Percentiles rank a stretch among this genome's conserved stretches.
phyloP scores from a whole-genome alignment of 2,888 invertebrate species.

The Carcina quercana region DNA sequence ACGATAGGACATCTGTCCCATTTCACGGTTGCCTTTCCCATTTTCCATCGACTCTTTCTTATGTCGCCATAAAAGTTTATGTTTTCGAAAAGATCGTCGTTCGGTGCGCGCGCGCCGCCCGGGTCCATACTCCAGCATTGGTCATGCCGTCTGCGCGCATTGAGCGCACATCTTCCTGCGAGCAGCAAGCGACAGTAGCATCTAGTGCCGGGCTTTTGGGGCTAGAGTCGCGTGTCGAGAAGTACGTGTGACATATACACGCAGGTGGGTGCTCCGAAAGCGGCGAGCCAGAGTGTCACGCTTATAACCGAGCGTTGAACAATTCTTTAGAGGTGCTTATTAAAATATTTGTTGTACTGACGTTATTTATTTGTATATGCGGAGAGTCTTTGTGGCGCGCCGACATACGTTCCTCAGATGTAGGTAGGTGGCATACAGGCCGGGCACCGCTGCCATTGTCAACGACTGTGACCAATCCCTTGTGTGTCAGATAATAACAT shows the following conservation, averaged over 20 bases:
- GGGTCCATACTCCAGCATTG: constrained; percentile 49
- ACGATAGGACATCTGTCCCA: constrained; percentile 53
- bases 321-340: constrained; percentile 68
- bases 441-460: constrained; percentile 41
- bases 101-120: constrained; percentile 42
- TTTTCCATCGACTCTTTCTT: constrained; percentile 58
- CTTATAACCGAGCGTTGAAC: constrained; percentile 57
- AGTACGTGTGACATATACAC: constrained; percentile 19
- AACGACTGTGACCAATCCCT: constrained; percentile 55
- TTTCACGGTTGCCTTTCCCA: constrained; percentile 66
- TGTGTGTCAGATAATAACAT: constrained; percentile 53
- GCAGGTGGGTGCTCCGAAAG: constrained; percentile 44
- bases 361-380: constrained; percentile 70
- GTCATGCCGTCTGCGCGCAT: constrained; percentile 54
- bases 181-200: constrained; percentile 19
- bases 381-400: constrained; percentile 54
- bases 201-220: constrained; percentile 21
- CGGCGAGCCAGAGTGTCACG: constrained; percentile 42
- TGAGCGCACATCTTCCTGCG: constrained; percentile 27
- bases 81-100: constrained; percentile 52
- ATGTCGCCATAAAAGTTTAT: constrained; percentile 59
- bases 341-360: constrained; percentile 73
- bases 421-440: constrained; percentile 34
- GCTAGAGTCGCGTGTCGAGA: constrained; percentile 16
- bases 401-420: constrained; percentile 46